Percentiles rank a stretch among this genome's conserved stretches.
Conservation (phyloP, 1,140 invertebrate genomes). For the Lasioglossum albipes region DNA sequence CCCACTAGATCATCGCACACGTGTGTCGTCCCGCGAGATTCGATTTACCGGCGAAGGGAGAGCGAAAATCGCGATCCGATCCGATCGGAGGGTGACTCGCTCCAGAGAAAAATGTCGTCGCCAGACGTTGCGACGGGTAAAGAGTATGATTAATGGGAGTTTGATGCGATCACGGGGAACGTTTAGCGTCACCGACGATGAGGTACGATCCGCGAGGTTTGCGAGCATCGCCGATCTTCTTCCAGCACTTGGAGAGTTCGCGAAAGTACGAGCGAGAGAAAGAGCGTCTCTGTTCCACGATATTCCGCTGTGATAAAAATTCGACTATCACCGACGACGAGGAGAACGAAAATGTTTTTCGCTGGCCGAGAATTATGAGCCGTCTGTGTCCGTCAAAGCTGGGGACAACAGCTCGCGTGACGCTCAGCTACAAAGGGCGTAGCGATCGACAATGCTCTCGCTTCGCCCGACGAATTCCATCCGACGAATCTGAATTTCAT, state of each 20-base stretch:
- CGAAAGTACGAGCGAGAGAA: too few species aligned
- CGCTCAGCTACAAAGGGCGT: background rate
- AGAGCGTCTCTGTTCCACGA: background rate
- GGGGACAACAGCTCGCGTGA: background rate
- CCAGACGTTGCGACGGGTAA: conserved; percentile 4
- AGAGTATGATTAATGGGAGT: conserved; percentile 32
- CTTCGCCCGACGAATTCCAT: conserved; percentile 1
- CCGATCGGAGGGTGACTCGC: background rate
- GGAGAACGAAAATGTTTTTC: background rate
- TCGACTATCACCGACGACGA: background rate
- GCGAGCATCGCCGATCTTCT: background rate
- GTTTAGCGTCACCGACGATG: background rate
- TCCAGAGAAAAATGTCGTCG: background rate
- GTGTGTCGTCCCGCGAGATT: too few species aligned
- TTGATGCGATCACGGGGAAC: conserved; percentile 24
- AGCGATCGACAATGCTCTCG: background rate
- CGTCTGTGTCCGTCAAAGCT: background rate
- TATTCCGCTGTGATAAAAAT: background rate
- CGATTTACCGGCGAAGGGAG: background rate
- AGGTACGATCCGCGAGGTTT: conserved; percentile 1
- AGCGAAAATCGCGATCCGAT: background rate
- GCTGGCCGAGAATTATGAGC: background rate
- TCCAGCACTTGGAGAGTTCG: background rate
- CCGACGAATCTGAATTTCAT: conserved; percentile 25
- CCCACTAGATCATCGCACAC: too few species aligned